These are phyloP conservation scores for Cremastinae sp. DNA, from an alignment of 2,888 invertebrate genomes.

Conservation along the genomic window DNA sequence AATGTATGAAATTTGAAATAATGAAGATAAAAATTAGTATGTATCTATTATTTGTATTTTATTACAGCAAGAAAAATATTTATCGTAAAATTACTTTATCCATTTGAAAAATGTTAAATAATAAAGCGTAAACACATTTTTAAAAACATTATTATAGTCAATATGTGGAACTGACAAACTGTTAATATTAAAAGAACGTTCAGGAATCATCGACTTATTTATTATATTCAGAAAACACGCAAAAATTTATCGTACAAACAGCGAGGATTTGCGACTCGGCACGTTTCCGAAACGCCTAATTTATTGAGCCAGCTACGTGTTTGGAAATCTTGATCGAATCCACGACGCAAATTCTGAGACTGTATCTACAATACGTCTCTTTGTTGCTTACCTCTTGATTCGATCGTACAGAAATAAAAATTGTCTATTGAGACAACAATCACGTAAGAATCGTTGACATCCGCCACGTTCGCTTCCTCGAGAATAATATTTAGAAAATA, in stretches of 20 bases:
- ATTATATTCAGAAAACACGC: neutral
- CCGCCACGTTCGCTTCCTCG: constrained; percentile 15
- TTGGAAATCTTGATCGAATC: constrained; percentile 34
- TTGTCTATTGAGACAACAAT: constrained; percentile 45
- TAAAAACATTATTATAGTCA: too few species aligned
- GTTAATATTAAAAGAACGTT: neutral
- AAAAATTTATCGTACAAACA: constrained; percentile 14
- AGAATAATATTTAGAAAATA: neutral
- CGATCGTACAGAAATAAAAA: constrained; percentile 29
- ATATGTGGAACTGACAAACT: too few species aligned
- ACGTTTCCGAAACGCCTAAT: constrained; percentile 9
- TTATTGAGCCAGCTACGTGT: constrained; percentile 36
- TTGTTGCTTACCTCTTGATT: neutral
- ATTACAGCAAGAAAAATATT: too few species aligned
- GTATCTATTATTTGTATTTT: too few species aligned
- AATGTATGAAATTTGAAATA: too few species aligned
- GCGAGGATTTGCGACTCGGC: constrained; percentile 18
- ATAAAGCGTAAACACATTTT: too few species aligned
- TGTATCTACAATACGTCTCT: neutral
- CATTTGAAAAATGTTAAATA: too few species aligned
- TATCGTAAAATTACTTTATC: too few species aligned
- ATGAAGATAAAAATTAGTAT: too few species aligned
- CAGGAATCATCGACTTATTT: constrained; percentile 1
- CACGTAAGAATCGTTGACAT: constrained; percentile 27
- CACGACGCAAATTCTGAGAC: constrained; percentile 9